A percentile compares a stretch with the other conserved stretches of the same genome.
Conservation (phyloP, 2,797 vertebrate species). For the Iguana delicatissima region DNA sequence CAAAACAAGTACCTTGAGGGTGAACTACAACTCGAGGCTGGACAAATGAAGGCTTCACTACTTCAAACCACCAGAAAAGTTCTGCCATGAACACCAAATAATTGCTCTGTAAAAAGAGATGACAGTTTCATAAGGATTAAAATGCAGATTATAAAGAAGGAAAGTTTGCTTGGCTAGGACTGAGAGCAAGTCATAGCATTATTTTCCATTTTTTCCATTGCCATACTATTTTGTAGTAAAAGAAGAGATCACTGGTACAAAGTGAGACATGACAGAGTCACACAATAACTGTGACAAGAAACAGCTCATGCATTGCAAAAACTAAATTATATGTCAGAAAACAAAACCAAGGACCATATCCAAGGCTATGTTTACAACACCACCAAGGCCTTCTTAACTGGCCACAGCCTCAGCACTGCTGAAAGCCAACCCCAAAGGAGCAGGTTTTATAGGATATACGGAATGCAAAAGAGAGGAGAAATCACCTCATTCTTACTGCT, state of each 20-base stretch:
- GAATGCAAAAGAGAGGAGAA: too few species aligned
- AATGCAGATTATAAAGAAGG: neutral
- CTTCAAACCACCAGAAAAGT: conserved; percentile 98
- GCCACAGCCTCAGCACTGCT: too few species aligned
- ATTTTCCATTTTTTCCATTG: neutral
- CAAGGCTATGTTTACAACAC: neutral
- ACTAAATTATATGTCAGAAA: neutral
- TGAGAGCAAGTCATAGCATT: neutral
- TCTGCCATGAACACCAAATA: conserved; percentile 99
- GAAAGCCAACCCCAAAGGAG: too few species aligned
- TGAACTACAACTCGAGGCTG: conserved; percentile 85
- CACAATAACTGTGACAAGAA: too few species aligned
- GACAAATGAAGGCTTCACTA: conserved; percentile 95
- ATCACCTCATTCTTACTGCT: too few species aligned
- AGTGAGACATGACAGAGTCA: neutral
- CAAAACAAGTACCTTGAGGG: conserved; percentile 73
- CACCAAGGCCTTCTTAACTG: neutral
- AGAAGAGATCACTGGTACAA: neutral
- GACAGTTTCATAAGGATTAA: conserved; percentile 11
- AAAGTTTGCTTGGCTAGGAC: neutral
- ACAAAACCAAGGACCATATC: neutral
- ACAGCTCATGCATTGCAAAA: neutral
- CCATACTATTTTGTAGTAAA: neutral
- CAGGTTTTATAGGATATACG: too few species aligned
- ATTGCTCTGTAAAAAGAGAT: conserved; percentile 87